Evolutionary conservation across 2,888 invertebrate species (phyloP).

Genomic region (Spatulosminthurus flaviceps): DNA sequence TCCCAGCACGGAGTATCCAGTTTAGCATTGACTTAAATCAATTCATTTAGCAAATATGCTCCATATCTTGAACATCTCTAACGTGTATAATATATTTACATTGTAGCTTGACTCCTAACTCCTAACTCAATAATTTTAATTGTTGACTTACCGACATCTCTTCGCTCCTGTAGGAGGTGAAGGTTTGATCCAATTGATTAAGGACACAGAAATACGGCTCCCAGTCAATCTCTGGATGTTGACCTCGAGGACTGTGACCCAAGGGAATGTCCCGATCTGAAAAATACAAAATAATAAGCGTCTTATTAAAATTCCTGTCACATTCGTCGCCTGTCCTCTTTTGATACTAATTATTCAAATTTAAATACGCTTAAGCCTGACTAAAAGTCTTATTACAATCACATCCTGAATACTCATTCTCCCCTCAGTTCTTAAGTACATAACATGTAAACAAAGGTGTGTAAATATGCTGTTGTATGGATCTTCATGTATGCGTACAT

Average conservation of each 20-base stretch:
- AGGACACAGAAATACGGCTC: constrained; percentile 83
- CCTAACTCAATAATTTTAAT: no score
- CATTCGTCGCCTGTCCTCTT: background rate
- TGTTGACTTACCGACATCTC: constrained; percentile 79
- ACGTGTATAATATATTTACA: no score
- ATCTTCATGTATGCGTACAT: no score
- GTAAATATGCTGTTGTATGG: no score
- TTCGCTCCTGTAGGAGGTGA: constrained; percentile 80
- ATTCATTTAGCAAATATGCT: no score
- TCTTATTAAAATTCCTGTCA: constrained; percentile 6
- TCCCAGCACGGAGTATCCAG: background rate
- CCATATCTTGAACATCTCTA: no score
- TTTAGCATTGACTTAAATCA: no score
- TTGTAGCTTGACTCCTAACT: background rate
- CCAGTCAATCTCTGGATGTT: constrained; percentile 69
- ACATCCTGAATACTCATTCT: background rate
- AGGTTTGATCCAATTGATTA: constrained; percentile 78
- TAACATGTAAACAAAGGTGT: no score
- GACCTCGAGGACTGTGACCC: constrained; percentile 64
- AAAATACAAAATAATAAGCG: background rate
- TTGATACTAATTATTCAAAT: no score
- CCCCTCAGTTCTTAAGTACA: background rate
- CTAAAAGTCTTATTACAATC: no score
- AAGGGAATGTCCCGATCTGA: constrained; percentile 65
- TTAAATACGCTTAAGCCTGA: no score